Evolutionary conservation across 2,113 vertebrate genomes (phyloP), one percentile per base, ranked within the genome.

Genomic region (Danionella cerebrum): DNA sequence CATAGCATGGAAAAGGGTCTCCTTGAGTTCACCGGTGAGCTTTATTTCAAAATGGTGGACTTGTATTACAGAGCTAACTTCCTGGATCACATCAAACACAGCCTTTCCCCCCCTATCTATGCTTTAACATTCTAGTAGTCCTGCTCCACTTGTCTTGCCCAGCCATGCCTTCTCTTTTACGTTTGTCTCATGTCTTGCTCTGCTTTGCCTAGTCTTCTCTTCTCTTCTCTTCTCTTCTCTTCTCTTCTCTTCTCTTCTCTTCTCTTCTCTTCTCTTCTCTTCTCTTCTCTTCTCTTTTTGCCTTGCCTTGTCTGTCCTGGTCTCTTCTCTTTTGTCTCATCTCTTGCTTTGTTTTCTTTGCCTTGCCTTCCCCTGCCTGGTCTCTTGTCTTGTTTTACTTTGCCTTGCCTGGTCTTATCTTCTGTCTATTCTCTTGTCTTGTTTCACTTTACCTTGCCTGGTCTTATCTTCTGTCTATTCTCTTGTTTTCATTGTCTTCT

Each of bases 31-130:
- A 75, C 79, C 77, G 73, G 81, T 79, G 77, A 84, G 78, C 81
- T 82, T 78, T 76, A 68, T 78, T 82, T 69, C 78, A 79, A 77
- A 79, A 84, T 29, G 81, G 73, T 81, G 78, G 77, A 82, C 81
- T 88, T 85, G 82, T 81, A 83, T 89, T 89, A 86, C 88, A 84
- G 85, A 87, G 83, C 84, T 84, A 86, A 88, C 87, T 89, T 89
- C 86, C 88, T 88, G 86, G 84, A 87, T 88, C 86, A 84, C 84
- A 87, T 87, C 84, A 88, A 89, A 87, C 83, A 77, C 70, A 62
- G 65, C 27, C 70, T 60, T 48, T 69, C 60, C 54, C 62, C 22
- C 29, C 16, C 42, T 57, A 51, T 18, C 11, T 21, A 25, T 44
- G 18, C 65, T 42, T 67, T 66, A 73, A 72, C 1, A 59, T 74